phyloP scores from a whole-genome alignment of 2,113 vertebrate species.

The Rutilus rutilus region DNA sequence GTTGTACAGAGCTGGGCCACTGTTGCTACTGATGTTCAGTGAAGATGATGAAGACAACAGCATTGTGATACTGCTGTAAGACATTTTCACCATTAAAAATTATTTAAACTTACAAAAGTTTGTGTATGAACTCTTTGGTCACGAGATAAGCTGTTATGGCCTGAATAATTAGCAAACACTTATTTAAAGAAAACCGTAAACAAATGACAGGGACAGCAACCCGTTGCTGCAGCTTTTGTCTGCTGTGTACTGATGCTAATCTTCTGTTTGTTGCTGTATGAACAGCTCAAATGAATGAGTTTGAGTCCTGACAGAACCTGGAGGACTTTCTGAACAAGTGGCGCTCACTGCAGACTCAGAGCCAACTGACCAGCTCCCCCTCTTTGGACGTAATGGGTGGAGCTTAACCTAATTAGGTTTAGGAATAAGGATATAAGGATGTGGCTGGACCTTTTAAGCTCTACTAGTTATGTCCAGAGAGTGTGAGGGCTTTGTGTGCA shows the following conservation, averaged over 20 bases:
- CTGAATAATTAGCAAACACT: background rate
- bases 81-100: slow-evolving; percentile 71
- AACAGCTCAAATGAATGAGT: background rate
- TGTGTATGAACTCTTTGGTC: background rate
- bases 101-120: background rate
- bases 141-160: background rate
- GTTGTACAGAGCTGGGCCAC: slow-evolving; percentile 26
- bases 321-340: no score
- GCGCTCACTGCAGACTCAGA: no score
- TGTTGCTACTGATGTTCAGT: slow-evolving; percentile 65
- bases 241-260: background rate
- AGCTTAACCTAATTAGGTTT: no score
- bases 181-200: background rate
- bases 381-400: no score
- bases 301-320: no score
- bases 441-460: no score
- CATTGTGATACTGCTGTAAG: slow-evolving; percentile 43
- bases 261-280: background rate
- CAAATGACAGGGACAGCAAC: background rate
- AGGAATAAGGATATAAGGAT: no score
- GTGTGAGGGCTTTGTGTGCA: no score
- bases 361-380: no score
- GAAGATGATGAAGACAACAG: slow-evolving; percentile 40
- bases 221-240: background rate
- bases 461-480: no score